These are phyloP conservation scores for Camelus dromedarius DNA, from an alignment of 2,113 vertebrate genomes.

Conservation along the genomic window DNA sequence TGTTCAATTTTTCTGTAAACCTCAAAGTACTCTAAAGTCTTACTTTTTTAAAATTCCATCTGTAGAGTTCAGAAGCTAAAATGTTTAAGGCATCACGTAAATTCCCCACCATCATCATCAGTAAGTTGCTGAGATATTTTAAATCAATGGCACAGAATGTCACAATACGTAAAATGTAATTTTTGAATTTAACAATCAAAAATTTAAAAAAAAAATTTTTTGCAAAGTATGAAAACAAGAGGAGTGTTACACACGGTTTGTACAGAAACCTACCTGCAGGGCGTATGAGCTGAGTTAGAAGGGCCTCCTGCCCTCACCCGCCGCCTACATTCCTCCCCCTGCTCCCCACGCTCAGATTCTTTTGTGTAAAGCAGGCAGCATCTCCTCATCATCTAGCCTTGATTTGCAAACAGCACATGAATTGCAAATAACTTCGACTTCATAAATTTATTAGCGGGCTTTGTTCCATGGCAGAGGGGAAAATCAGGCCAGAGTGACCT, in stretches of 20 bases:
- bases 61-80: not conserved
- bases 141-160: fast-evolving
- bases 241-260: fast-evolving
- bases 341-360: fast-evolving
- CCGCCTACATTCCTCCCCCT: not conserved
- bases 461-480: not conserved
- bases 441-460: not conserved
- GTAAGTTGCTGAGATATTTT: not conserved
- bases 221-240: not conserved
- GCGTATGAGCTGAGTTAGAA: fast-evolving
- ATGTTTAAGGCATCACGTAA: too few species aligned
- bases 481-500: not conserved
- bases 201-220: not conserved
- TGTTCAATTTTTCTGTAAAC: not conserved
- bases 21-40: not conserved
- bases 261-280: not conserved
- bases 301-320: too few species aligned
- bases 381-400: too few species aligned
- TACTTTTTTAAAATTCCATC: not conserved
- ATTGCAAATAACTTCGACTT: not conserved
- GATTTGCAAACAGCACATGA: not conserved
- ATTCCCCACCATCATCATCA: too few species aligned
- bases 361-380: not conserved
- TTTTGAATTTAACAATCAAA: not conserved
- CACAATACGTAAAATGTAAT: not conserved